These are phyloP conservation scores for Anagrus nilaparvatae DNA, from an alignment of 1,140 invertebrate species.

Conservation along the genomic window DNA sequence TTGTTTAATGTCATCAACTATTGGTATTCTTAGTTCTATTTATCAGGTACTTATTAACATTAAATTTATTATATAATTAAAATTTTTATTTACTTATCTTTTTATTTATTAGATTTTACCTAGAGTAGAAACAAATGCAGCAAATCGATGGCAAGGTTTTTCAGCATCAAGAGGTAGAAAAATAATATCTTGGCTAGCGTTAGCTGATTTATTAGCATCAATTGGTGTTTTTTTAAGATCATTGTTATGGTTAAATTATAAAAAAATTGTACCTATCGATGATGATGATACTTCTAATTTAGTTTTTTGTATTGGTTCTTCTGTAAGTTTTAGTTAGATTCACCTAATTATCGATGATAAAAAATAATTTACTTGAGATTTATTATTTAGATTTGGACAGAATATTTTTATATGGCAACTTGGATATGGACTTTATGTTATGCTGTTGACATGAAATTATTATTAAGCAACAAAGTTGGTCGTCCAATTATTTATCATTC, in stretches of 20 bases:
- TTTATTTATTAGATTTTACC: conserved; percentile 41
- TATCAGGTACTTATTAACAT: conserved; percentile 52
- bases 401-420: conserved; percentile 75
- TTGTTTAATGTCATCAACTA: conserved; percentile 57
- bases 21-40: conserved; percentile 61
- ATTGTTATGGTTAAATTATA: conserved; percentile 55
- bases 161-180: conserved; percentile 51
- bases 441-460: conserved; percentile 63
- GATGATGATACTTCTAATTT: conserved; percentile 55
- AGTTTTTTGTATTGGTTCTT: conserved; percentile 60
- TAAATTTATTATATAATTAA: background rate
- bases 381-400: conserved; percentile 62
- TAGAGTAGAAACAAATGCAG: conserved; percentile 30
- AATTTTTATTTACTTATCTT: background rate
- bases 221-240: conserved; percentile 65
- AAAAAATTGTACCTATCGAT: conserved; percentile 52
- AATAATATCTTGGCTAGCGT: conserved; percentile 67
- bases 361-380: background rate
- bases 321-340: conserved; percentile 44
- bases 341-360: background rate
- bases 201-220: conserved; percentile 66
- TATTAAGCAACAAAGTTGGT: conserved; percentile 51
- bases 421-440: conserved; percentile 79
- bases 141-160: conserved; percentile 43
- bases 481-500: conserved; percentile 52